Conservation (phyloP, 2,888 invertebrate genomes). For the Drosophila diplacantha region DNA sequence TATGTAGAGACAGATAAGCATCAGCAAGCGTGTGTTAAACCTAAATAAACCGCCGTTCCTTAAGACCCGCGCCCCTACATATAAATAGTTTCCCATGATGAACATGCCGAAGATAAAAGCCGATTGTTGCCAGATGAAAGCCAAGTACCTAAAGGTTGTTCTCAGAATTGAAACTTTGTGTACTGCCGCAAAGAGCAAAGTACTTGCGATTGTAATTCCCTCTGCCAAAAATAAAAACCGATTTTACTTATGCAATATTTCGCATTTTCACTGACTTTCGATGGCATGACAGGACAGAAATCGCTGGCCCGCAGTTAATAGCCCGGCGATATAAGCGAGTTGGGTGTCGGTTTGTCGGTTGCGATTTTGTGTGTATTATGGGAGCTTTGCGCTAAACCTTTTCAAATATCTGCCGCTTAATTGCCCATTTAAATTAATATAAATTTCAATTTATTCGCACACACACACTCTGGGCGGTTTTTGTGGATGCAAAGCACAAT, state of each 20-base stretch:
- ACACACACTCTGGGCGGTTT: constrained; percentile 33
- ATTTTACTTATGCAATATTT: constrained; percentile 24
- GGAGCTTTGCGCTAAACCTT: constrained; percentile 55
- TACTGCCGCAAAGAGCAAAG: neutral
- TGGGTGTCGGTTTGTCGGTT: constrained; percentile 19
- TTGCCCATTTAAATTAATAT: constrained; percentile 71
- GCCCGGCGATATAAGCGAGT: constrained; percentile 40
- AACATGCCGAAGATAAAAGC: constrained; percentile 22
- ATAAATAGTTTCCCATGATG: constrained; percentile 31
- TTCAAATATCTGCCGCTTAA: constrained; percentile 63
- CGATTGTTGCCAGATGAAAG: constrained; percentile 32
- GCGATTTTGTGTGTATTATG: constrained; percentile 25
- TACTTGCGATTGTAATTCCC: constrained; percentile 13
- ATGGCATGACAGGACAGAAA: constrained; percentile 56
- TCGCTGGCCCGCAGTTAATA: constrained; percentile 28
- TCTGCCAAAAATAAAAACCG: constrained; percentile 6
- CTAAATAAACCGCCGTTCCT: constrained; percentile 18
- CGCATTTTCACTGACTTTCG: constrained; percentile 51
- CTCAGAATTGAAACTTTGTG: constrained; percentile 25
- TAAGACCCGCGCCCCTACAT: constrained; percentile 4
- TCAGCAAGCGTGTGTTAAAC: constrained; percentile 27
- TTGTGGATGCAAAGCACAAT: constrained; percentile 59
- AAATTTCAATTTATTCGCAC: constrained; percentile 64
- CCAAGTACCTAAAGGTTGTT: constrained; percentile 25
- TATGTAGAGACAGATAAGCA: constrained; percentile 12